Base-by-base conservation (phyloP, 35 echinoderm and acorn worm genomes). In the Ptychodera flava region DNA sequence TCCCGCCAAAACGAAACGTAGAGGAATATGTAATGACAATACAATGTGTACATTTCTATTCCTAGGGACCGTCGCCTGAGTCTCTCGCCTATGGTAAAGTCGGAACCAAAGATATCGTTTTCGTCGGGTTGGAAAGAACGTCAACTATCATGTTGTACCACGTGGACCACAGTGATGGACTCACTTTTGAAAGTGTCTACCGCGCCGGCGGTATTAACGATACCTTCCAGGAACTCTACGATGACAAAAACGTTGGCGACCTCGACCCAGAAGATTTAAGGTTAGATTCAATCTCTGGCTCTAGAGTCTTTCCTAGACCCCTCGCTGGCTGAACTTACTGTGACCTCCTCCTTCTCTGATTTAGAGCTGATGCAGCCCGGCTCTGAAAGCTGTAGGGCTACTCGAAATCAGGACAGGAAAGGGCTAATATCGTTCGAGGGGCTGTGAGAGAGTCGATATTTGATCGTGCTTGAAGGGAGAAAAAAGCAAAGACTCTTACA, bases 41-140 rank as follows among this genome's bases (percentile, higher is more conserved):
- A 32, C 0, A 31, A 15, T 31, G 1, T 45, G 16, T 88, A 38
- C 15, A 75, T 83, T 37, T 79, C 81, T 14, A 33, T 38, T 64
- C 22, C 45, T n/a, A 96, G 94, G 94, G 94, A 15, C 90, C 91
- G 15, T 90, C 92, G 36, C 90, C 87, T 28, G 94, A 96, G 36
- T 80, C 88, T 0, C 22, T 96, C 27, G 90, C 92, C 35, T 84
- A 83, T 31, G 94, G 94, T 12, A 36, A 82, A 15, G 16, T 96
- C 31, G 92, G 92, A 32, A 90, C 88, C 0, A 83, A 85, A 30
- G 79, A 79, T 10, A 28, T 92, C 31, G 16, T 92, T 0, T 96
- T 96, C 78, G 77, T 96, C 1, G 91, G 88, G 1, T 80, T 90
- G 16, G 94, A 96, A 76, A 84, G 91, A 15, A 83, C 88, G 35